Conservation (phyloP, 2,113 vertebrate genomes). For the Craseonycteris thonglongyai region DNA sequence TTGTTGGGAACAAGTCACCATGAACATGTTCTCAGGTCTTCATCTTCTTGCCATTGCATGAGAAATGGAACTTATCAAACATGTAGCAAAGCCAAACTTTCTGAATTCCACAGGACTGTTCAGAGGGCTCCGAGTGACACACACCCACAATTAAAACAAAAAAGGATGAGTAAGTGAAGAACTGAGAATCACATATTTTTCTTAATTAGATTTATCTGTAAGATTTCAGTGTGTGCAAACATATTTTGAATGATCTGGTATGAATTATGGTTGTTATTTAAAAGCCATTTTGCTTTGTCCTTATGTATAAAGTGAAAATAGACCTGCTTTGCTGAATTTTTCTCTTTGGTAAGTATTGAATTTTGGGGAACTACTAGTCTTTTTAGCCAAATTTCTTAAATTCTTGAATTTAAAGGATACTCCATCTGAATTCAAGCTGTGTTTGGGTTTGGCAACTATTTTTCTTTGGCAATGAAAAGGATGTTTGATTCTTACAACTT, state of each 20-base stretch:
- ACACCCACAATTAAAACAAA: constrained; percentile 5
- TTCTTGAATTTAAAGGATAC: constrained; percentile 43
- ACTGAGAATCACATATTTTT: constrained; percentile 34
- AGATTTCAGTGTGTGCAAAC: constrained; percentile 44
- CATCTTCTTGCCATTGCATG: not conserved
- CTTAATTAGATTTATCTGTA: constrained; percentile 59
- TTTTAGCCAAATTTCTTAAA: constrained; percentile 53
- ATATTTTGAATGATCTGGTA: constrained; percentile 52
- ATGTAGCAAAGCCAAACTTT: not conserved
- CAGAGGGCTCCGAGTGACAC: not conserved
- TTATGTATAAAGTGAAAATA: constrained; percentile 45
- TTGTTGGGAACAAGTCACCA: not conserved
- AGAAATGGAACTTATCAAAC: not conserved
- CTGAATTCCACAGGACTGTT: not conserved
- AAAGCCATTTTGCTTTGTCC: constrained; percentile 11
- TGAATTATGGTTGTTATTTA: constrained; percentile 56
- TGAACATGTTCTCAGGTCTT: not conserved
- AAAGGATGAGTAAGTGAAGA: constrained; percentile 43
- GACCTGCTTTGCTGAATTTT: constrained; percentile 28
- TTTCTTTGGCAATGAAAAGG: constrained; percentile 28
- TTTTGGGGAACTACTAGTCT: constrained; percentile 23
- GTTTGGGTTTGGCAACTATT: constrained; percentile 35
- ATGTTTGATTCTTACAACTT: constrained; percentile 14
- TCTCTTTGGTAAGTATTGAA: constrained; percentile 6
- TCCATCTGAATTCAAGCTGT: constrained; percentile 53